These are phyloP conservation scores for Rhagologus leucostigma DNA, from an alignment of 2,113 vertebrate species.

Conservation along the genomic window DNA sequence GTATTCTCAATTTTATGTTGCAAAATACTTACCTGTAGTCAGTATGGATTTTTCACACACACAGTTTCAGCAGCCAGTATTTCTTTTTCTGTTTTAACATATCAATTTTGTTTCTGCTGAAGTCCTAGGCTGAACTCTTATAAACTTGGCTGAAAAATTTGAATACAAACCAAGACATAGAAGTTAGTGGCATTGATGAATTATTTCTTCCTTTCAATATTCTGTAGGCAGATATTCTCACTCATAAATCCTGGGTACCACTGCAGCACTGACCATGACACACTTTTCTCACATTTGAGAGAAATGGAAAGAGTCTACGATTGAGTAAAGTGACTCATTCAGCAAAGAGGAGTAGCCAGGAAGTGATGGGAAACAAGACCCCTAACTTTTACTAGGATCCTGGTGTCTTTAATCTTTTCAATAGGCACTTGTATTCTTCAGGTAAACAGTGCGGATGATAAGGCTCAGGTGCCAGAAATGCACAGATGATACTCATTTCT, in stretches of 20 bases:
- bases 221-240: background rate
- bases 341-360: background rate
- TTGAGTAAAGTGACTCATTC: background rate
- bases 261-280: background rate
- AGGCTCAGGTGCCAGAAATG: background rate
- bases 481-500: background rate
- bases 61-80: background rate
- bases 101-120: background rate
- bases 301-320: background rate
- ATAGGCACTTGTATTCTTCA: background rate
- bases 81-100: background rate
- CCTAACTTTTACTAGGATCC: background rate
- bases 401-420: background rate
- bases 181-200: background rate
- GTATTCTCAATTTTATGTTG: background rate
- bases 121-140: background rate
- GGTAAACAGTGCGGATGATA: background rate
- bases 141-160: background rate
- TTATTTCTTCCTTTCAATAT: background rate
- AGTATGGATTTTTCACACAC: background rate
- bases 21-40: background rate
- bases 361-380: background rate
- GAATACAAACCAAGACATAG: background rate
- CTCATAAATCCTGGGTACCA: background rate
- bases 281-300: background rate